Percentiles rank a stretch among this genome's conserved stretches.
These are phyloP conservation scores for Spisula subtruncata DNA, from an alignment of 2,888 invertebrate species.

Conservation along the genomic window DNA sequence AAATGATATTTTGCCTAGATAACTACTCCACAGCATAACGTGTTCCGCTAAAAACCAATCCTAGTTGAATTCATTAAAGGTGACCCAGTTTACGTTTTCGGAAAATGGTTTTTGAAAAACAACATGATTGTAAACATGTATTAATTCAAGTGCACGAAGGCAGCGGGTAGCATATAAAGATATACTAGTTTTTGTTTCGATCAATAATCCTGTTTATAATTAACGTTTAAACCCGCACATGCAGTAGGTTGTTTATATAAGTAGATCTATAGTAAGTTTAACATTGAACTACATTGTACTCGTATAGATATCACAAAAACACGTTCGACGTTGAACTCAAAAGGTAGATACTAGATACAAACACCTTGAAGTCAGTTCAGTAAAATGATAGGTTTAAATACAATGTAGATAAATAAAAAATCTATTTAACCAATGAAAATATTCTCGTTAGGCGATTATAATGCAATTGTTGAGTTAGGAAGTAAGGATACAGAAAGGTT, in stretches of 20 bases:
- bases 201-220: neutral
- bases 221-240: neutral
- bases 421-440: too few species aligned
- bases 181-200: neutral
- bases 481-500: too few species aligned
- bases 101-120: conserved; percentile 5
- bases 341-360: too few species aligned
- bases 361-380: too few species aligned
- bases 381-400: too few species aligned
- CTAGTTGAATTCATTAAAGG: neutral
- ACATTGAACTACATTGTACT: neutral
- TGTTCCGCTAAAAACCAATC: neutral
- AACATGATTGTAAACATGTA: neutral
- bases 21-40: neutral
- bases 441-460: too few species aligned
- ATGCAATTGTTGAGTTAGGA: too few species aligned
- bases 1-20: neutral
- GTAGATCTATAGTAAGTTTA: neutral
- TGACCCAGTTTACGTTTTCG: neutral
- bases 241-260: too few species aligned
- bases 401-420: too few species aligned
- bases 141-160: neutral
- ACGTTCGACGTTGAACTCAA: neutral
- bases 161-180: neutral
- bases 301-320: neutral